Evolutionary conservation across 2,113 vertebrate species (phyloP).

Genomic region (Dicerorhinus sumatrensis): DNA sequence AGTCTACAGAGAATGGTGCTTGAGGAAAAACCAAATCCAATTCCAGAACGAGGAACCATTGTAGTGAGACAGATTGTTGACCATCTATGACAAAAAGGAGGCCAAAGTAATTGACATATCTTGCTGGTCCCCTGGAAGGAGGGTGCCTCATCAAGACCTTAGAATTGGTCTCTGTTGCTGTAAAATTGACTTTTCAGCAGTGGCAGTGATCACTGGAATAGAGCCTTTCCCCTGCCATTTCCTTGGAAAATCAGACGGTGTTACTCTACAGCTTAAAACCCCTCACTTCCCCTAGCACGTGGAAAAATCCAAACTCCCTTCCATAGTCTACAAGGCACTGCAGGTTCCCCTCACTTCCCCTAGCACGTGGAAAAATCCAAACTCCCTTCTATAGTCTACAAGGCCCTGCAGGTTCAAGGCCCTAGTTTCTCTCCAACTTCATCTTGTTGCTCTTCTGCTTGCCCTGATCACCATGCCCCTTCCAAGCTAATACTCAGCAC

Average conservation of each 20-base stretch:
- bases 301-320: constrained; percentile 33
- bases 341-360: background rate
- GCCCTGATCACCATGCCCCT: background rate
- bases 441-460: background rate
- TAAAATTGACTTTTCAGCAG: constrained; percentile 2
- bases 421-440: background rate
- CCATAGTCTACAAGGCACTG: background rate
- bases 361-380: no score
- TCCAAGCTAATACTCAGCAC: background rate
- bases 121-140: background rate
- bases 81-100: background rate
- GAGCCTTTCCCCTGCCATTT: background rate
- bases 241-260: background rate
- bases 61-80: background rate
- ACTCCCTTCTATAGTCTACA: no score
- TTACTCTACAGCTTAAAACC: background rate
- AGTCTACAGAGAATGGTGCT: background rate
- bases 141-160: background rate
- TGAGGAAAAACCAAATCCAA: background rate
- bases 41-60: constrained; percentile 8
- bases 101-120: background rate
- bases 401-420: background rate
- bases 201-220: background rate
- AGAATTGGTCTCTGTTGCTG: background rate
- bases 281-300: background rate